These are phyloP conservation scores for Aphelenchoides bicaudatus DNA, from an alignment of 2,888 invertebrate species.

Conservation along the genomic window DNA sequence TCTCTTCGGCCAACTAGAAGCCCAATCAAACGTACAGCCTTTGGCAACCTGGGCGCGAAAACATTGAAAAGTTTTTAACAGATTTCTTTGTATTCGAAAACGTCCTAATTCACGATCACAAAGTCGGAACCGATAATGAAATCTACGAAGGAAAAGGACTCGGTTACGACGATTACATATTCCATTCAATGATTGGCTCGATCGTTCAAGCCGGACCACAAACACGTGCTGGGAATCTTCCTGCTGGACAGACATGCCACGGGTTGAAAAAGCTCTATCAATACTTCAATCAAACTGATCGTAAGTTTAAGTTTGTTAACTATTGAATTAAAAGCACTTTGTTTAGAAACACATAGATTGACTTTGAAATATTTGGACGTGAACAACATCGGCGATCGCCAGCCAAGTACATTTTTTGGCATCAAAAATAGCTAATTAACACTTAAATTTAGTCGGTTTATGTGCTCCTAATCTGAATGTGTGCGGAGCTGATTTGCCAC, in stretches of 20 bases:
- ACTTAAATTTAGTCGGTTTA: no score
- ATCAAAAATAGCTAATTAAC: no score
- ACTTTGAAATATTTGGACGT: slow-evolving; percentile 2
- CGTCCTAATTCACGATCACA: neutral
- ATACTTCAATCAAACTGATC: neutral
- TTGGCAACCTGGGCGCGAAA: no score
- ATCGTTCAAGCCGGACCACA: neutral
- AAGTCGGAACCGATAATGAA: neutral
- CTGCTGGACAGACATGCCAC: neutral
- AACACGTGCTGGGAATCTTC: neutral
- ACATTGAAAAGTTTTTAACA: slow-evolving; percentile 1
- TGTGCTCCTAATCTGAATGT: neutral
- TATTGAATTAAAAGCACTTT: neutral
- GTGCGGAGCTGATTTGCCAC: slow-evolving; percentile 9
- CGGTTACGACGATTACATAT: slow-evolving; percentile 6
- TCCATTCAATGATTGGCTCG: neutral
- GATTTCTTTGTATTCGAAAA: slow-evolving; percentile 4
- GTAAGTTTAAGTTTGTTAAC: neutral
- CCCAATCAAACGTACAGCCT: no score
- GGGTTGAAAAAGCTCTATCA: slow-evolving; percentile 12
- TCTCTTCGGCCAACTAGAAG: no score
- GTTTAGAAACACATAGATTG: neutral
- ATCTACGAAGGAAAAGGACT: neutral
- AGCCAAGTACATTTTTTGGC: neutral
- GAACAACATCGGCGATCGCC: slow-evolving; percentile 2